phyloP scores from a whole-genome alignment of 2,797 vertebrate species.

The Brachyrhaphis roseni region DNA sequence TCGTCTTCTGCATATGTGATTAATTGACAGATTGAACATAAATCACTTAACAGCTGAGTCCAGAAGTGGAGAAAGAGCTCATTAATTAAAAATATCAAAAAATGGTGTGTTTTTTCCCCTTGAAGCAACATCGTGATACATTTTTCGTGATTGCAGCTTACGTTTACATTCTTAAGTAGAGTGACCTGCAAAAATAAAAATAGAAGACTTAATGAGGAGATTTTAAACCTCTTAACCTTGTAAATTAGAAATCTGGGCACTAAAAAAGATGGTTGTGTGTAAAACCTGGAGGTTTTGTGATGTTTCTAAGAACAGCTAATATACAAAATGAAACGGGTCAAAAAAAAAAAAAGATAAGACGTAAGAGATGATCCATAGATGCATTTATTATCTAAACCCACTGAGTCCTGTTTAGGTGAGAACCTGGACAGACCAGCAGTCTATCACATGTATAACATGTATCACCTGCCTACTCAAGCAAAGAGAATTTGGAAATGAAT shows the following conservation, averaged over 20 bases:
- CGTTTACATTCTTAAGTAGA: not conserved
- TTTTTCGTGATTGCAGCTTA: not conserved
- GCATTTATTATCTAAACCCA: not conserved
- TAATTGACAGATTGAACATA: not conserved
- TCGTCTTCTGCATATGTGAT: not conserved
- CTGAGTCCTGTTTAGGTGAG: not conserved
- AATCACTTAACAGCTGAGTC: not conserved
- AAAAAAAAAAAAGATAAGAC: not conserved
- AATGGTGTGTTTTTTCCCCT: not conserved
- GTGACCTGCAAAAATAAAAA: not conserved
- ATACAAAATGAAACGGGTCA: not conserved
- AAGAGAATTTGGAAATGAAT: not conserved
- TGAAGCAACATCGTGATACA: not conserved
- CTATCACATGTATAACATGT: not conserved
- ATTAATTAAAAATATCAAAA: not conserved
- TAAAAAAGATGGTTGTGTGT: not conserved
- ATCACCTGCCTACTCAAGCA: not conserved
- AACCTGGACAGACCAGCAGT: not conserved
- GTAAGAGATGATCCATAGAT: not conserved
- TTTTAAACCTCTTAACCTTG: not conserved
- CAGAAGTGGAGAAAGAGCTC: not conserved
- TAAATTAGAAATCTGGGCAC: not conserved
- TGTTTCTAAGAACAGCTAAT: not conserved
- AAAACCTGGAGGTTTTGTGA: not conserved
- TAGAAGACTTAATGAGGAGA: not conserved